Evolutionary conservation across 2,797 vertebrate species (phyloP), one percentile per base, ranked within the genome.

Genomic region (Sylvilagus floridanus): DNA sequence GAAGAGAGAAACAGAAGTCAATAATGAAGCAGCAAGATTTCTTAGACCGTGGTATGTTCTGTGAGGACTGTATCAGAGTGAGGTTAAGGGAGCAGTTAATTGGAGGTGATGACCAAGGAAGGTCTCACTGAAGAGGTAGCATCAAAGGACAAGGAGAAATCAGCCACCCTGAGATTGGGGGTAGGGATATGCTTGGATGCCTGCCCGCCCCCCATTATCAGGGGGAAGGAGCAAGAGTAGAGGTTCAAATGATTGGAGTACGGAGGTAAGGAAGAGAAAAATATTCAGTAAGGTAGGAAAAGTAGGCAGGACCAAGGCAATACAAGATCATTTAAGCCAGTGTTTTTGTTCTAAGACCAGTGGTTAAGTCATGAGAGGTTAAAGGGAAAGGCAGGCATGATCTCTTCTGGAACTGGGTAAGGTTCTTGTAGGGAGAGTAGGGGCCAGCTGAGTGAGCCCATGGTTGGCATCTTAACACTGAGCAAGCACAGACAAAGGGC

Each of bases 81-180:
- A 57, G 11, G 2, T 54, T 65, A 26, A 81, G 35, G 21, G 60
- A 82, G 13, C 13, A 17, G 28, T 0, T 37, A 17, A n/a, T 0
- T 37, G 11, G 17, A 81, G 68, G 24, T 6, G 26, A 11, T 84
- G 32, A 79, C n/a, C 50, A 32, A 88, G 82, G 24, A 63, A 81
- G 32, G 47, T 28, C 24, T 85, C 14, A 50, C 5, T 47, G 57
- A 62, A 79, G n/a, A 83, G 7, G 19, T 62, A 22, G n/a, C n/a
- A n/a, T 65, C 88, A 72, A 26, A 93, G 50, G 47, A 84, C 69
- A 76, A 75, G 83, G 30, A 83, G 84, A 13, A 87, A n/a, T 13
- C 6, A 65, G 35, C 52, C 19, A 85, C 35, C 5, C 1, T 19
- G 30, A 93, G 63, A 35, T 32, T 42, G 9, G 19, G 62, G 12